Base-by-base conservation (phyloP, 2,797 vertebrate genomes). In the Mionectes olivaceus region DNA sequence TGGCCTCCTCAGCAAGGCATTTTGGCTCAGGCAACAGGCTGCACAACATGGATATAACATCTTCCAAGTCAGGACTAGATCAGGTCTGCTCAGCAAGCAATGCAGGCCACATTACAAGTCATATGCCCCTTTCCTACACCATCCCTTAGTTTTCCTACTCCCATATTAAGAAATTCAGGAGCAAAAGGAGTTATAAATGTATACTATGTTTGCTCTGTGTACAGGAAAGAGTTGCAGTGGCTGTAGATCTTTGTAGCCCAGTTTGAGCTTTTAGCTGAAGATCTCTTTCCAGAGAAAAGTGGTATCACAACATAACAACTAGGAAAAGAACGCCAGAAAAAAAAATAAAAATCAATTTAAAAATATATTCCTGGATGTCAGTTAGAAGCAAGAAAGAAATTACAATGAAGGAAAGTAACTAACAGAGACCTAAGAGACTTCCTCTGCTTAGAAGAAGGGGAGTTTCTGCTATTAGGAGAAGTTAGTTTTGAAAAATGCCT, bases 171-270 rank as follows among this genome's bases (percentile, higher is more conserved):
- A 60, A 78, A 74, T 47, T 9, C 0, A 0, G 18, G 13, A 81
- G 41, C 57, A 76, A 47, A 80, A 56, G 13, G 21, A 74, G 2
- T 55, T 50, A 3, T 0, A 1, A 32, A 3, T 0, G 1, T 37
- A 7, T 32, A 43, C 27, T 56, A 6, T 5, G 2, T 43, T 82
- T 81, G 14, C 7, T 69, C 43, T 47, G 5, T 24, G 9, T 4
- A 18, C 7, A 69, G 52, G n/a, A 76, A 12, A 44, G 30, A 61
- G 10, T 5, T 69, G 22, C 18, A 47, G 27, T 5, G 15, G 33
- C 30, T 88, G 5, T 50, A 52, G 16, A 52, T 30, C 23, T 52
- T 28, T 25, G n/a, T 9, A 37, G 37, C n/a, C n/a, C 43, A 17
- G 24, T 46, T 25, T 68, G 23, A 67, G 17, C 4, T 83, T 73